Evolutionary conservation across 2,113 vertebrate species (phyloP).

Genomic region (Ailuropoda melanoleuca): DNA sequence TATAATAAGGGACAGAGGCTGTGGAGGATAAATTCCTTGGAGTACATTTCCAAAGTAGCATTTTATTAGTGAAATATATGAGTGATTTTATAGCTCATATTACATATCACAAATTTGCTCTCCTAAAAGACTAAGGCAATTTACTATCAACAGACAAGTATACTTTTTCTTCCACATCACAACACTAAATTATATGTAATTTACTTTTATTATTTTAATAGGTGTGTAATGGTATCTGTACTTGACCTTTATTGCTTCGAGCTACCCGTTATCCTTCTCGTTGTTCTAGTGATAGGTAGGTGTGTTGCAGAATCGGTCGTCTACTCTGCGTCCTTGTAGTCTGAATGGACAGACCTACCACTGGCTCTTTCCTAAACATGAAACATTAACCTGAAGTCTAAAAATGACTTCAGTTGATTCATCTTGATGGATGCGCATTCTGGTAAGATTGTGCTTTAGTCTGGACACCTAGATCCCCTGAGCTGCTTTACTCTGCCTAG

Average conservation of each 20-base stretch:
- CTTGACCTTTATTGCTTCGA: not conserved
- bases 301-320: not conserved
- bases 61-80: not conserved
- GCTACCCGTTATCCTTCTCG: not conserved
- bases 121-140: not conserved
- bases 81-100: not conserved
- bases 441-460: not conserved
- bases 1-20: not conserved
- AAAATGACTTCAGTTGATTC: not conserved
- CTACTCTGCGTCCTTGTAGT: not conserved
- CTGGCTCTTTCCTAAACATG: not conserved
- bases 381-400: not conserved
- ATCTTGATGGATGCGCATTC: not conserved
- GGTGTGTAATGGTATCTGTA: not conserved
- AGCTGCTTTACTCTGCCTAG: not conserved
- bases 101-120: not conserved
- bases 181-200: not conserved
- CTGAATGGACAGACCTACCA: not conserved
- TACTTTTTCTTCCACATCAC: not conserved
- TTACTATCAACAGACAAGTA: not conserved
- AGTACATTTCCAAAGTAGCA: not conserved
- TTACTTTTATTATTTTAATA: not conserved
- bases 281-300: not conserved
- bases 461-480: not conserved
- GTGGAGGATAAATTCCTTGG: not conserved